Percentiles rank a stretch among this genome's conserved stretches.
Evolutionary conservation across 1,140 invertebrate species (phyloP).

Genomic region (Octopus sinensis): DNA sequence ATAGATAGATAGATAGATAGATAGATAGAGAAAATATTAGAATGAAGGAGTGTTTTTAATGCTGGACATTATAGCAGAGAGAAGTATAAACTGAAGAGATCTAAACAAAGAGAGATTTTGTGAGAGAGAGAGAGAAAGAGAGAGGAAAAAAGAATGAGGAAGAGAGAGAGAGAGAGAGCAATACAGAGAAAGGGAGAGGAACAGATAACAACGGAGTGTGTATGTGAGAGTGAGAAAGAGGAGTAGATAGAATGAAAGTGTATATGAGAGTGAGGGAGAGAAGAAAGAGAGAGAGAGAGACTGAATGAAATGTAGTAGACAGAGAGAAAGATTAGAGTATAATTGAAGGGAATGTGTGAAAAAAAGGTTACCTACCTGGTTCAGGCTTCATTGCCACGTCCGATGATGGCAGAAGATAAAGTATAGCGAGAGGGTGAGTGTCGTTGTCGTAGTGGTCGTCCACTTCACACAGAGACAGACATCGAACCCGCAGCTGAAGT

Average conservation of each 20-base stretch:
- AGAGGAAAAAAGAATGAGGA: background rate
- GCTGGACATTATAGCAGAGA: no score
- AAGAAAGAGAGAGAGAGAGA: background rate
- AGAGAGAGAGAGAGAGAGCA: background rate
- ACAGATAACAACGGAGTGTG: background rate
- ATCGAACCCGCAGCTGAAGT: no score
- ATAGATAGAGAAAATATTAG: no score
- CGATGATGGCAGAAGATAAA: no score
- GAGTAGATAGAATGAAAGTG: background rate
- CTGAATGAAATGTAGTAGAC: background rate
- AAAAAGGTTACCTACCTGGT: no score
- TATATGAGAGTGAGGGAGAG: background rate
- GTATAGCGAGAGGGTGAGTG: no score
- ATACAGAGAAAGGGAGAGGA: background rate
- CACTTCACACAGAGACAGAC: no score
- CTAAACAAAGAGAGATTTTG: background rate
- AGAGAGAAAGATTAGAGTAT: background rate
- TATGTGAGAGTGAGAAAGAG: background rate
- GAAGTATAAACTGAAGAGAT: background rate
- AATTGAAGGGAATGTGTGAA: no score
- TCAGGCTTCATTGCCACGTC: no score
- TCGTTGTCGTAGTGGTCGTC: no score
- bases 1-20: no score
- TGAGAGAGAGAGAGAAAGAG: background rate
- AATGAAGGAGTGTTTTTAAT: no score